Evolutionary conservation across 1,140 invertebrate genomes (phyloP).

Genomic region (Rhagoletis zephyria): DNA sequence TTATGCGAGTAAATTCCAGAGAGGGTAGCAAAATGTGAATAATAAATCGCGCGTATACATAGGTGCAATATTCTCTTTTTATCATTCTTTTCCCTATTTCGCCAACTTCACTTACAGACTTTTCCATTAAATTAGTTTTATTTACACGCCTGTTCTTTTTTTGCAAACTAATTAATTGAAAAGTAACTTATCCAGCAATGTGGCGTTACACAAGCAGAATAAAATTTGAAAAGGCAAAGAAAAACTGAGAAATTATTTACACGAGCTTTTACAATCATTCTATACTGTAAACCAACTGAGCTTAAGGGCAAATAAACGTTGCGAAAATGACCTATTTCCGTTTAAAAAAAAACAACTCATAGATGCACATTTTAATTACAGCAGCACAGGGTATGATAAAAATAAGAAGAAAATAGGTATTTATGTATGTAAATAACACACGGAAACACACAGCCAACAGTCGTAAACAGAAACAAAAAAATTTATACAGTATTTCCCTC

Average conservation of each 20-base stretch:
- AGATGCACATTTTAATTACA: constrained; percentile 15
- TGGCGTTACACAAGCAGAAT: background rate
- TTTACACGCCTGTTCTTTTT: no score
- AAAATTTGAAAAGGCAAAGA: background rate
- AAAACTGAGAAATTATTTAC: background rate
- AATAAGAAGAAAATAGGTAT: background rate
- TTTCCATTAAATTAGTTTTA: background rate
- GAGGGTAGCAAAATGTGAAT: no score
- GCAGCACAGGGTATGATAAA: background rate
- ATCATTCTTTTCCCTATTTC: no score
- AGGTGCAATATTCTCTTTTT: no score
- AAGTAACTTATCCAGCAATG: background rate
- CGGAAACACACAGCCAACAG: no score
- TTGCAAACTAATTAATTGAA: background rate
- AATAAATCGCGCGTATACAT: no score
- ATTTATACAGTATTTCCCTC: background rate
- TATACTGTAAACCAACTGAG: background rate
- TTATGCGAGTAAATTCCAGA: no score
- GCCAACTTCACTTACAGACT: background rate
- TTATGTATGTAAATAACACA: no score
- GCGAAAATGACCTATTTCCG: constrained; percentile 42
- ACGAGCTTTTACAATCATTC: background rate
- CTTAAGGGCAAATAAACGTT: constrained; percentile 4
- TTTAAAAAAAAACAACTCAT: constrained; percentile 14
- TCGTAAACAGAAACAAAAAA: background rate